Percentiles rank a stretch among this genome's conserved stretches.
Evolutionary conservation across 2,113 vertebrate species (phyloP).

Genomic region (Protobothrops mucrosquamatus): DNA sequence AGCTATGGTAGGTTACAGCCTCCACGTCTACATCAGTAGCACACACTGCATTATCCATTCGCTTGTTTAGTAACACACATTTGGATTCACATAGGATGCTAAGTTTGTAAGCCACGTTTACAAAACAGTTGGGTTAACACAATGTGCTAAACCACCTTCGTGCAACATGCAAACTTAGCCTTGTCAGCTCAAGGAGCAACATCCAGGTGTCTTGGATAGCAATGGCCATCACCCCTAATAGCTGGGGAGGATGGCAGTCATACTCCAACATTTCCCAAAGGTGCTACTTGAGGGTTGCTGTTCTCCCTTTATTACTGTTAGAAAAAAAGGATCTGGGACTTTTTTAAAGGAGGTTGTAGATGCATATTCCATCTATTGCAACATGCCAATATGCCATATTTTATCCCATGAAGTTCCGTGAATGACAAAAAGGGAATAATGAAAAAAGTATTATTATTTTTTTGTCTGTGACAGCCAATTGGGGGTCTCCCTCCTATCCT

Average conservation of each 20-base stretch:
- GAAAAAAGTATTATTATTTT: background rate
- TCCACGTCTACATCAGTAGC: background rate
- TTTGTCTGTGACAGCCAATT: background rate
- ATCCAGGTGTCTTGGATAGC: background rate
- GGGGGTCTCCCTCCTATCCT: background rate
- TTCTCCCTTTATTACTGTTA: background rate
- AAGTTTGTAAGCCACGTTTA: background rate
- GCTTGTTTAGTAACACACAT: background rate
- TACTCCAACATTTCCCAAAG: background rate
- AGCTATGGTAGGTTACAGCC: background rate
- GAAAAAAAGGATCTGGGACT: background rate
- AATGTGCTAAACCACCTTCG: background rate
- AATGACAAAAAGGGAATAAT: conserved; percentile 34
- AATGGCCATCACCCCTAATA: background rate
- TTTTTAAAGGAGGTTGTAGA: background rate
- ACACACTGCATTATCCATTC: background rate
- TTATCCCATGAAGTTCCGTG: background rate
- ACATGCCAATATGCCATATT: background rate
- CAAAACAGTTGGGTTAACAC: background rate
- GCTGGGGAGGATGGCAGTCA: background rate
- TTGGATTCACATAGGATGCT: background rate
- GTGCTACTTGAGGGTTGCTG: background rate
- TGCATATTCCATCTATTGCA: background rate
- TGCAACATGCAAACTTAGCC: background rate
- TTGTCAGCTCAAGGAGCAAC: background rate